Evolutionary conservation across 2,113 vertebrate genomes (phyloP).

Genomic region (Leptodactylus fuscus): DNA sequence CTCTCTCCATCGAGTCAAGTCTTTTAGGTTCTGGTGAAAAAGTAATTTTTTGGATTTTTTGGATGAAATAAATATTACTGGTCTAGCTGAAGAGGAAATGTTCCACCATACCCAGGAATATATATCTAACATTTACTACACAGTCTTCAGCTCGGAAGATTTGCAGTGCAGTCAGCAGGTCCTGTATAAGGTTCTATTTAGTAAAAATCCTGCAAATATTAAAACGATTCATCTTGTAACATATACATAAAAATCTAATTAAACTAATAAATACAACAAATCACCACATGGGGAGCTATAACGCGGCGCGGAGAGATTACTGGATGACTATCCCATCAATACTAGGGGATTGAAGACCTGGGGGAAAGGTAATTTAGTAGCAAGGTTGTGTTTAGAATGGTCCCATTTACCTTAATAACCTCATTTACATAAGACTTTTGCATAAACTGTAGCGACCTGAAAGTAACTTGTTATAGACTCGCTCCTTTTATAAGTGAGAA

Average conservation of each 20-base stretch:
- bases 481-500: no score
- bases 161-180: neutral
- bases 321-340: neutral
- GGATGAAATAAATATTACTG: no score
- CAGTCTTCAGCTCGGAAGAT: neutral
- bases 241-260: slow-evolving; percentile 2
- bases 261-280: neutral
- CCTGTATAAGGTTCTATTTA: neutral
- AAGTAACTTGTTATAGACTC: no score
- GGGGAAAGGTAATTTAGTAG: neutral
- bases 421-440: neutral
- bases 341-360: neutral
- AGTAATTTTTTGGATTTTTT: no score
- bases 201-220: neutral
- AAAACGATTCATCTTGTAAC: neutral
- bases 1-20: no score
- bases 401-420: neutral
- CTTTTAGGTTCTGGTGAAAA: no score
- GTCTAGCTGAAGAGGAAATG: neutral
- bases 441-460: no score
- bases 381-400: neutral
- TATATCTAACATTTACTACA: neutral
- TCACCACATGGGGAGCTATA: neutral
- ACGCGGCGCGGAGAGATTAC: neutral
- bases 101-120: neutral